These are phyloP conservation scores for Rhingia rostrata DNA, from an alignment of 2,888 invertebrate species.

Conservation along the genomic window DNA sequence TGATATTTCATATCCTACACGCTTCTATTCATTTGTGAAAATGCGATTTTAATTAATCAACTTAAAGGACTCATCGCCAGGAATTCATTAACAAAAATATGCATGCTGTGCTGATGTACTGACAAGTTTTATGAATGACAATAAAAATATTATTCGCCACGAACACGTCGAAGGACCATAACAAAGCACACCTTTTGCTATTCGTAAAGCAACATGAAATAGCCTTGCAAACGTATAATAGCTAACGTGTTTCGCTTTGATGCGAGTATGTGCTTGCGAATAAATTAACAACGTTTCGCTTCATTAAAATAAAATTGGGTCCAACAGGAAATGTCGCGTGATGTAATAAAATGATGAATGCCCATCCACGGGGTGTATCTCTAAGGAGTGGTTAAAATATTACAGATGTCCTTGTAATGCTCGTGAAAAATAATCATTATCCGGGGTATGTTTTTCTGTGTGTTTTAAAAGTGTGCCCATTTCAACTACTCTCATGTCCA, in stretches of 20 bases:
- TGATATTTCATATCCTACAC: slow-evolving; percentile 14
- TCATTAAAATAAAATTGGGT: slow-evolving; percentile 54
- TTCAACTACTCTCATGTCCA: no score
- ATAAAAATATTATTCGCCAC: slow-evolving; percentile 44
- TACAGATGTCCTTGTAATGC: slow-evolving; percentile 44
- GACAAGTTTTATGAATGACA: slow-evolving; percentile 37
- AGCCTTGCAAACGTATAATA: slow-evolving; percentile 3
- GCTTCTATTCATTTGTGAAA: slow-evolving; percentile 39
- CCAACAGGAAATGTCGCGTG: slow-evolving; percentile 62
- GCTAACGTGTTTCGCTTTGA: slow-evolving; percentile 14
- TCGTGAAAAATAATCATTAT: slow-evolving; percentile 68
- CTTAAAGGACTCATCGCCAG: slow-evolving; percentile 41
- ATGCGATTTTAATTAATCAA: slow-evolving; percentile 61
- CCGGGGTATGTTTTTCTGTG: background rate
- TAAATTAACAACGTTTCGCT: slow-evolving; percentile 57
- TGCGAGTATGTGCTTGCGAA: slow-evolving; percentile 32
- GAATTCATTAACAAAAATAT: slow-evolving; percentile 49
- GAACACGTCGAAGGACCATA: background rate
- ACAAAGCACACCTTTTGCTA: slow-evolving; percentile 40
- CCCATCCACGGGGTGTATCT: slow-evolving; percentile 56
- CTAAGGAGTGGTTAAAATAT: slow-evolving; percentile 64
- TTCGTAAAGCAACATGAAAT: slow-evolving; percentile 22
- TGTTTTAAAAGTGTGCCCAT: no score
- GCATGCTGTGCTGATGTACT: slow-evolving; percentile 23
- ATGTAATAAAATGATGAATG: slow-evolving; percentile 68